Evolutionary conservation across 2,113 vertebrate genomes (phyloP).

Genomic region (Cromileptes altivelis): DNA sequence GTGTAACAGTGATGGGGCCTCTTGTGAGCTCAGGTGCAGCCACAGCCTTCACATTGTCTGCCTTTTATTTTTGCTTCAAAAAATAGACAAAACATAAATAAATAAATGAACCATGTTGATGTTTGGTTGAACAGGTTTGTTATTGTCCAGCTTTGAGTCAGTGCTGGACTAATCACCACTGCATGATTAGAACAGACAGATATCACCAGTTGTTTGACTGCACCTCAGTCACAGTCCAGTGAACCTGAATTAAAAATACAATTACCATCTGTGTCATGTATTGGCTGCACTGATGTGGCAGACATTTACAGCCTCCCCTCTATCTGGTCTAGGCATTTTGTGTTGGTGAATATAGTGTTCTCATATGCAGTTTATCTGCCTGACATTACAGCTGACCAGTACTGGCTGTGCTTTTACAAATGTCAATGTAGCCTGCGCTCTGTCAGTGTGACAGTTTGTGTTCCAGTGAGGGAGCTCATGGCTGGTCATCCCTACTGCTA

Average conservation of each 20-base stretch:
- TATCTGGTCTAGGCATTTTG: background rate
- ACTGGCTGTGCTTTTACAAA: slow-evolving; percentile 65
- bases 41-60: background rate
- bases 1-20: background rate
- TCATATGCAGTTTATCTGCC: slow-evolving; percentile 56
- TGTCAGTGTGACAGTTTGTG: slow-evolving; percentile 48
- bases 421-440: slow-evolving; percentile 55
- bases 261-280: background rate
- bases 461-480: slow-evolving; percentile 27
- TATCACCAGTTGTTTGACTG: background rate
- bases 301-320: background rate
- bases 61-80: background rate
- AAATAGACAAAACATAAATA: background rate
- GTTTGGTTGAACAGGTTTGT: background rate
- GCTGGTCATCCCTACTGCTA: background rate
- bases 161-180: background rate
- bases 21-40: background rate
- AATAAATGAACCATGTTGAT: background rate
- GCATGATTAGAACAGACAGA: background rate
- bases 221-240: background rate
- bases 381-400: slow-evolving; percentile 64
- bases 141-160: background rate
- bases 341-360: slow-evolving; percentile 38
- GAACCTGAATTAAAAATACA: slow-evolving; percentile 1
- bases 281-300: background rate